Evolutionary conservation across 2,888 invertebrate species (phyloP).

Genomic region (Tachina lurida): DNA sequence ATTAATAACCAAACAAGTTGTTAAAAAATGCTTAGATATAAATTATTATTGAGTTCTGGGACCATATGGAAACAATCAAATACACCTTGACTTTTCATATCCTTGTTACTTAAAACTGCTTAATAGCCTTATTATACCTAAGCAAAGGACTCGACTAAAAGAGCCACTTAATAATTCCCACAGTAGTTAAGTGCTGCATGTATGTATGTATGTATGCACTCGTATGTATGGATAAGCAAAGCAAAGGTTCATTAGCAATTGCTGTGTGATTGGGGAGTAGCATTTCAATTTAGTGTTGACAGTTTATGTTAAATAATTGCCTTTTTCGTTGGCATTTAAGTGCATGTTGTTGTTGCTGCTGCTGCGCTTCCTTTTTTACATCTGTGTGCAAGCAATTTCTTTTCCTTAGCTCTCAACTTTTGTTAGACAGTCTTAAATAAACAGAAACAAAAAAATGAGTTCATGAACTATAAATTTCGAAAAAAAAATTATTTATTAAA

Average conservation of each 20-base stretch:
- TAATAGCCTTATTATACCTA: conserved; percentile 30
- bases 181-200: conserved; percentile 58
- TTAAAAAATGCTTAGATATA: neutral
- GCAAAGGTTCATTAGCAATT: conserved; percentile 9
- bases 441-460: conserved; percentile 1
- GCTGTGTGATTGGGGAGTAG: conserved; percentile 70
- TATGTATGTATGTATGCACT: neutral
- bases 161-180: conserved; percentile 67
- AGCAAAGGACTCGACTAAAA: conserved; percentile 42
- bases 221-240: neutral
- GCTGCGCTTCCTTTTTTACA: conserved; percentile 43
- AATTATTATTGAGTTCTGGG: neutral
- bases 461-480: conserved; percentile 40
- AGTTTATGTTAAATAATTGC: conserved; percentile 80
- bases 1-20: conserved; percentile 30
- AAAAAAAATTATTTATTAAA: conserved; percentile 19
- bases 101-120: conserved; percentile 32
- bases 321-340: conserved; percentile 50
- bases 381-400: neutral
- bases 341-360: conserved; percentile 18
- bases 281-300: conserved; percentile 81
- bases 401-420: neutral
- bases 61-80: conserved; percentile 60
- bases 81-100: conserved; percentile 53
- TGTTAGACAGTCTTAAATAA: conserved; percentile 30